Percentiles rank a stretch among this genome's conserved stretches.
Conservation (phyloP, 37 sponge, comb jelly and placozoan genomes). For the Beroe ovata region DNA sequence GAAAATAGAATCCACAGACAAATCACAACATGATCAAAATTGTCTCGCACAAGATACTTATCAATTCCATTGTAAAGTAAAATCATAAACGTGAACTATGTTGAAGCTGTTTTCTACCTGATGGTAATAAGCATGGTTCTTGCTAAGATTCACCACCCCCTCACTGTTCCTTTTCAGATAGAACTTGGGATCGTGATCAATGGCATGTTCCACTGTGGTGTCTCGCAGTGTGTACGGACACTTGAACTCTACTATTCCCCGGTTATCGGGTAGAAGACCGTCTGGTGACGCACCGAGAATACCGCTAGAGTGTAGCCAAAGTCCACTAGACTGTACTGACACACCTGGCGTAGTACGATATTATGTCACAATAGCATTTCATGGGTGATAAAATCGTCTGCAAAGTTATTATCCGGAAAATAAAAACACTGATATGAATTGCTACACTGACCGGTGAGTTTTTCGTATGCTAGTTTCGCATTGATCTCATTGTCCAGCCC, state of each 20-base stretch:
- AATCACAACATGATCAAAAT: too few species aligned
- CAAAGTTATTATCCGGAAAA: too few species aligned
- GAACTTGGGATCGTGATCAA: neutral
- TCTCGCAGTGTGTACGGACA: slow-evolving; percentile 48
- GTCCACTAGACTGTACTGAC: slow-evolving; percentile 19
- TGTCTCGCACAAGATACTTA: too few species aligned
- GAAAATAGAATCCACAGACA: too few species aligned
- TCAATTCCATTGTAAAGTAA: neutral
- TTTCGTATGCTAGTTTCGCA: slow-evolving; percentile 54
- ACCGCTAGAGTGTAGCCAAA: slow-evolving; percentile 65
- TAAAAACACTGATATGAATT: too few species aligned
- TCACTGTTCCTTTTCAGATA: slow-evolving; percentile 25
- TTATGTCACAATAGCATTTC: too few species aligned
- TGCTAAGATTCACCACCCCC: neutral
- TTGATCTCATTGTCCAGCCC: slow-evolving; percentile 27
- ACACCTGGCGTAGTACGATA: too few species aligned
- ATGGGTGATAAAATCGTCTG: too few species aligned
- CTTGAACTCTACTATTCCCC: slow-evolving; percentile 49
- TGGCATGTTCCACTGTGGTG: slow-evolving; percentile 6
- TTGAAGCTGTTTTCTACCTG: neutral
- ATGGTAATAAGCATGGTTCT: slow-evolving; percentile 17
- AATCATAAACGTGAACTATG: neutral
- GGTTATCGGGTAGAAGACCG: slow-evolving; percentile 14
- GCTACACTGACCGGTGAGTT: slow-evolving; percentile 23
- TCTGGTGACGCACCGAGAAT: slow-evolving; percentile 62